phyloP scores from a whole-genome alignment of 2,888 invertebrate species.

The Tetropium fuscum region DNA sequence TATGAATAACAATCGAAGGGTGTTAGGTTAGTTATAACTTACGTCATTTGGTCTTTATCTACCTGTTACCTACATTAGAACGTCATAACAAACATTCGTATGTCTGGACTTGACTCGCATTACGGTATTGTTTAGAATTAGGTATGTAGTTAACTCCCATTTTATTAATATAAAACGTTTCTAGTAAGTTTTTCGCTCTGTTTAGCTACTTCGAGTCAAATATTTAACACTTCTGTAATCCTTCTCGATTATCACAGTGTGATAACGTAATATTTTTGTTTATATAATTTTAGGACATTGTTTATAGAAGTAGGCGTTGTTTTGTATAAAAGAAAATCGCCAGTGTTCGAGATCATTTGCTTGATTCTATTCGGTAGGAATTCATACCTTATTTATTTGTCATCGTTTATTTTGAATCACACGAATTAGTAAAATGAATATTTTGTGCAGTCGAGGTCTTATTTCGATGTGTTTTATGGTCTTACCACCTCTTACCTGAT shows the following conservation, averaged over 20 bases:
- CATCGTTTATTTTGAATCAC: constrained; percentile 12
- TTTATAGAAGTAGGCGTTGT: constrained; percentile 24
- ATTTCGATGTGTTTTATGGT: constrained; percentile 1
- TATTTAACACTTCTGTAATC: constrained; percentile 1
- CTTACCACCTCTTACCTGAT: constrained; percentile 12
- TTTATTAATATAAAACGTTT: constrained; percentile 16
- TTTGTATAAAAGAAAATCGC: constrained; percentile 9
- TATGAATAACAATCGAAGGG: constrained; percentile 42
- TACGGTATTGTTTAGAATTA: constrained; percentile 51
- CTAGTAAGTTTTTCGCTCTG: constrained; percentile 20
- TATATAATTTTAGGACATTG: neutral
- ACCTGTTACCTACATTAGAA: constrained; percentile 47
- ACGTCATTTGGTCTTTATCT: constrained; percentile 51
- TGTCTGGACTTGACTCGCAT: constrained; percentile 41
- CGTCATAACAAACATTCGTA: constrained; percentile 39
- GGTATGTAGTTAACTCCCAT: constrained; percentile 30
- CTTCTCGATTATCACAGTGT: neutral
- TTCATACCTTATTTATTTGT: no score
- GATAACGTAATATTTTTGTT: neutral
- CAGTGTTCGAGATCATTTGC: neutral
- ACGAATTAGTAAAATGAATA: constrained; percentile 9
- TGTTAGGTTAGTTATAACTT: constrained; percentile 44
- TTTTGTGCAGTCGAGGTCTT: constrained; percentile 5
- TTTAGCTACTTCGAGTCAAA: constrained; percentile 6
- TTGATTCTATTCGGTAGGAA: no score